Conservation (phyloP, 2,113 vertebrate species). For the Edolisoma coerulescens region DNA sequence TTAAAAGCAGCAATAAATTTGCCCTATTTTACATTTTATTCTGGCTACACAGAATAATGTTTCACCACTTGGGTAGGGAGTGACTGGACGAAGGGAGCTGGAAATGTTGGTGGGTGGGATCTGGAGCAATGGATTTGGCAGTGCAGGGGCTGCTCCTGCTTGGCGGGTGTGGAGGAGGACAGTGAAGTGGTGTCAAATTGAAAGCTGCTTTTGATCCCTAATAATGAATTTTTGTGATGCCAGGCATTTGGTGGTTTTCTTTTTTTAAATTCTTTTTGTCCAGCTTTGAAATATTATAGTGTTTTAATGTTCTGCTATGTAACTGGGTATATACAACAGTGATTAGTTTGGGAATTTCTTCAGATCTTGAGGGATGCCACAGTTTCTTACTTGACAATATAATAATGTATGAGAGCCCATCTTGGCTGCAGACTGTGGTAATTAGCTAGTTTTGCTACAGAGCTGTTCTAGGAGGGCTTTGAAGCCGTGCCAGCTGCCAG, state of each 20-base stretch:
- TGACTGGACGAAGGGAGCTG: neutral
- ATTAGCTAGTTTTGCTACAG: constrained; percentile 26
- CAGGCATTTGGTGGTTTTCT: neutral
- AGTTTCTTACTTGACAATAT: neutral
- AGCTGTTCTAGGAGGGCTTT: constrained; percentile 7
- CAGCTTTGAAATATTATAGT: constrained; percentile 1
- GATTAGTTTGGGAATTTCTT: constrained; percentile 15
- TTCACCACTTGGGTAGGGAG: neutral
- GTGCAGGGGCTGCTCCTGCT: neutral
- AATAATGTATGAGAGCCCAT: constrained; percentile 16
- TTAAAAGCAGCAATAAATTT: neutral
- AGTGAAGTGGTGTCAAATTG: neutral
- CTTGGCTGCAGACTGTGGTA: constrained; percentile 12
- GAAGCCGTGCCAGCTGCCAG: constrained; percentile 40
- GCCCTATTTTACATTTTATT: neutral
- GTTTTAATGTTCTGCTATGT: constrained; percentile 26
- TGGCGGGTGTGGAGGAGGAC: neutral
- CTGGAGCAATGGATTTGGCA: neutral
- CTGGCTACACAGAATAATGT: neutral
- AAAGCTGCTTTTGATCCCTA: constrained; percentile 6
- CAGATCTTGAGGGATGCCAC: constrained; percentile 18
- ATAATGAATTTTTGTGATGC: neutral
- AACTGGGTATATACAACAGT: neutral
- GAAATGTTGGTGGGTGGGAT: neutral
- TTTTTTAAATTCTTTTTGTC: neutral